phyloP scores from a whole-genome alignment of 30 jellyfish, hydroid and myxozoan species.

The Nemopilema nomurai region DNA sequence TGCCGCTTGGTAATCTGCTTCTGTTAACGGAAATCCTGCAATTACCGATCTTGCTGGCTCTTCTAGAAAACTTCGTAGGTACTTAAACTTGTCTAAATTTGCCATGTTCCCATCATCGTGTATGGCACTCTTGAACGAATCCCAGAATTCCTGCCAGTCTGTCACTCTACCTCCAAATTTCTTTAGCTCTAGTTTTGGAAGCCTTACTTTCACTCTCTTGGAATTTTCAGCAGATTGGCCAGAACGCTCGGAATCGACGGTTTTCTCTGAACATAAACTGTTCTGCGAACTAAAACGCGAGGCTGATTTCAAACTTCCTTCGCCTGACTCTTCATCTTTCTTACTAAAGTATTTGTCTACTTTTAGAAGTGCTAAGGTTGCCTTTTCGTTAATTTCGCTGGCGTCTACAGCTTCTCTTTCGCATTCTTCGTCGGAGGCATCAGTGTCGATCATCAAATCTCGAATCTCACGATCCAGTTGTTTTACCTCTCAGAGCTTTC shows the following conservation, averaged over 20 bases:
- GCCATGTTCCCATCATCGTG: constrained; percentile 20
- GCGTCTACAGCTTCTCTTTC: constrained; percentile 4
- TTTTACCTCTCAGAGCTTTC: background rate
- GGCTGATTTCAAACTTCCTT: background rate
- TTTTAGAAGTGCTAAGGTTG: background rate
- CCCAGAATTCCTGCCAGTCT: constrained; percentile 40
- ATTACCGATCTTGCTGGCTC: constrained; percentile 22
- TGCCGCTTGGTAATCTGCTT: constrained; percentile 30
- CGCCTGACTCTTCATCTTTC: background rate
- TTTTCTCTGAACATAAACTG: background rate
- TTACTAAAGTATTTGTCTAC: background rate
- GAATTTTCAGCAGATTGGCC: background rate
- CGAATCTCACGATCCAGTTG: background rate
- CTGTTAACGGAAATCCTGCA: constrained; percentile 27
- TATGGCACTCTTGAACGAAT: constrained; percentile 26
- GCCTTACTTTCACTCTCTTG: constrained; percentile 11
- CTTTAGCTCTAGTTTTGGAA: constrained; percentile 23
- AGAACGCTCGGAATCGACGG: background rate
- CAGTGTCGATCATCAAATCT: background rate
- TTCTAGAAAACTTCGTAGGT: constrained; percentile 7
- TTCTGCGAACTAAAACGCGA: background rate
- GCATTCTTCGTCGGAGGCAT: constrained; percentile 1
- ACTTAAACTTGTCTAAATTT: constrained; percentile 24
- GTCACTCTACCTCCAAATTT: constrained; percentile 18
- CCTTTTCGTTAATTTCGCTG: background rate